phyloP scores from a whole-genome alignment of 2,888 invertebrate genomes.

The Ormyrus thymus region DNA sequence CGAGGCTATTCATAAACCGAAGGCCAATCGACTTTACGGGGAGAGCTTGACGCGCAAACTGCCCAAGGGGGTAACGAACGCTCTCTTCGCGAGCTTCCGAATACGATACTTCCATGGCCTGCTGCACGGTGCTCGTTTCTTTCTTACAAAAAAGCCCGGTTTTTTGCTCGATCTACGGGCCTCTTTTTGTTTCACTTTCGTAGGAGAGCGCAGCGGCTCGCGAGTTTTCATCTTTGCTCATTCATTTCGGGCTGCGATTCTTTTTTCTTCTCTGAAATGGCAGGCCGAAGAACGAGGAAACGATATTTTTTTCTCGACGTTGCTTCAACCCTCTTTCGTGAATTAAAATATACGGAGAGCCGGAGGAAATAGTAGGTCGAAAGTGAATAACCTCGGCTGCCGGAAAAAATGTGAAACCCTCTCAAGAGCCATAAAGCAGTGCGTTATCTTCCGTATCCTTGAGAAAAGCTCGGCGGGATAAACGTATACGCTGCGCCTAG shows the following conservation, averaged over 20 bases:
- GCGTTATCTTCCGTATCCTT: background rate
- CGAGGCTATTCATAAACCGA: slow-evolving; percentile 69
- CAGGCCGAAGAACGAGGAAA: too few species aligned
- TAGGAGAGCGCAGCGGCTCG: background rate
- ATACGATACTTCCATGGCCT: slow-evolving; percentile 30
- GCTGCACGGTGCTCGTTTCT: background rate
- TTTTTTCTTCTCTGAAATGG: background rate
- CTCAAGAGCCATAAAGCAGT: background rate
- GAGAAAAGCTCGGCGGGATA: background rate
- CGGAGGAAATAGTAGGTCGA: background rate
- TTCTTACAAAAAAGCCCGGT: background rate
- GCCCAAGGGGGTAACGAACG: slow-evolving; percentile 43
- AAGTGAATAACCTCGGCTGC: slow-evolving; percentile 8
- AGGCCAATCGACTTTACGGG: slow-evolving; percentile 65
- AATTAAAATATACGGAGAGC: too few species aligned
- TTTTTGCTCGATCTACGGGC: background rate
- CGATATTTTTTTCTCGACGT: too few species aligned
- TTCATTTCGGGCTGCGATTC: background rate
- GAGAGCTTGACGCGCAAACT: slow-evolving; percentile 49
- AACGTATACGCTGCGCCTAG: background rate
- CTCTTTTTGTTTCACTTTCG: slow-evolving; percentile 2
- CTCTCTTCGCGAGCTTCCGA: slow-evolving; percentile 27
- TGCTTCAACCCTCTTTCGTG: background rate
- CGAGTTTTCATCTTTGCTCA: background rate
- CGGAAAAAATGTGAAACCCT: background rate